Evolutionary conservation across 2,113 vertebrate species (phyloP), one percentile per base, ranked within the genome.

Genomic region (Globicephala melas): DNA sequence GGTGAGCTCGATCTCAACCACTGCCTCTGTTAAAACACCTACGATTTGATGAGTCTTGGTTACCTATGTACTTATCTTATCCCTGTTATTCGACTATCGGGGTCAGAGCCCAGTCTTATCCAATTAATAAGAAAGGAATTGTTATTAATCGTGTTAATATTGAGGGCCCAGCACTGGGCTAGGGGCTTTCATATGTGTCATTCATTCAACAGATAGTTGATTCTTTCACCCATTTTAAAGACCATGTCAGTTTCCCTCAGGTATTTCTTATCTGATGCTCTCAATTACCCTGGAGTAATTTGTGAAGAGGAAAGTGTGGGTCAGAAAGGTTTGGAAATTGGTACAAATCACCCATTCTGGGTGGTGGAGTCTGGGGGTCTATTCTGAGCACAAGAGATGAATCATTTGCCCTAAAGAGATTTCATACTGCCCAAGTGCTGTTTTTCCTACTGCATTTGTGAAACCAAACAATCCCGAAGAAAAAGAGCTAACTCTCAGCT

Each of bases 91-190:
- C 67, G 60, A 63, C 28, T 10, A 1, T 62, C 44, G 55, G 44
- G 15, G 60, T 55, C 23, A 76, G 65, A 76, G 38, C 12, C 53
- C 80, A n/a, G 0, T 76, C 74, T 77, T 82, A 44, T 23, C 26
- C 88, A 65, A 28, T 38, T 58, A 38, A 36, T 65, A 67, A 67
- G 58, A 87, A 71, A 87, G 38, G 53, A 77, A 4, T 84, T 58
- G 14, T 84, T 83, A 15, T 36, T 50, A 55, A 33, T 55, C 12
- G 2, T 68, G 73, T 67, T 90, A 70, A 23, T 80, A 28, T 80
- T 8, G 0, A 50, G 1, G 62, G 21, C 5, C 70, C 60, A 53
- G 0, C 4, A 20, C 38, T 11, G 2, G 26, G 36, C 25, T 23
- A 15, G 28, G 17, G 31, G 14, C 28, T 47, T 91, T 76, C 50